Base-by-base conservation (phyloP, 2,113 vertebrate genomes). In the Ia io region DNA sequence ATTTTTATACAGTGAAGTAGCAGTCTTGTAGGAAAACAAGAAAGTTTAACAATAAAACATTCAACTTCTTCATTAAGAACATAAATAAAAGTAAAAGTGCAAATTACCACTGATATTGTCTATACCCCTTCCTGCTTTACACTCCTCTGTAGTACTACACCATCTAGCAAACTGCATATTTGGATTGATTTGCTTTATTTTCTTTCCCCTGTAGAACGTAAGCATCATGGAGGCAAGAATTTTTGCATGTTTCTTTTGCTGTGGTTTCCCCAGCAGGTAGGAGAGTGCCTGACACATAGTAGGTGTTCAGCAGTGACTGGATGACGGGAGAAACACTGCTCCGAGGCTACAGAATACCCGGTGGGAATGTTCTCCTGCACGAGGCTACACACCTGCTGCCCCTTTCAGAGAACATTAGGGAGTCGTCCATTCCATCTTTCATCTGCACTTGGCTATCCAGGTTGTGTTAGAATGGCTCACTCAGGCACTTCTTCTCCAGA, bases 101-200 rank as follows among this genome's bases (percentile, higher is more conserved):
- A 61, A 20, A 40, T 8, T 18, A 16, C 40, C 20, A 7, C 35
- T 56, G 61, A 22, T 14, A 23, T 7, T 3, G 22, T 42, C 32
- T 49, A 0, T 3, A 28, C 6, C 44, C 9, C 11, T 89, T 20
- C 4, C 42, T 32, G 32, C 12, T 74, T 40, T n/a, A 2, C 10
- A 42, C 22, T 73, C 49, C 42, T 74, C 53, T 5, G 2, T 10
- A 1, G 3, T 9, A 63, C 32, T 22, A n/a, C 0, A 20, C 44
- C 25, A 16, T 67, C 23, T 40, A 85, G 53, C 30, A 53, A 11
- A 30, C 5, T 20, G 25, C 12, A 5, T 79, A 9, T 56, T 74
- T 95, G 80, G 44, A 61, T 35, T 56, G n/a, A n/a, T n/a, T 53
- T 74, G 37, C 32, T 76, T 94, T 92, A 42, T 69, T 82, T 91